A percentile compares a stretch with the other conserved stretches of the same genome.
phyloP scores from a whole-genome alignment of 2,888 invertebrate genomes.

The Amphipoea oculea region DNA sequence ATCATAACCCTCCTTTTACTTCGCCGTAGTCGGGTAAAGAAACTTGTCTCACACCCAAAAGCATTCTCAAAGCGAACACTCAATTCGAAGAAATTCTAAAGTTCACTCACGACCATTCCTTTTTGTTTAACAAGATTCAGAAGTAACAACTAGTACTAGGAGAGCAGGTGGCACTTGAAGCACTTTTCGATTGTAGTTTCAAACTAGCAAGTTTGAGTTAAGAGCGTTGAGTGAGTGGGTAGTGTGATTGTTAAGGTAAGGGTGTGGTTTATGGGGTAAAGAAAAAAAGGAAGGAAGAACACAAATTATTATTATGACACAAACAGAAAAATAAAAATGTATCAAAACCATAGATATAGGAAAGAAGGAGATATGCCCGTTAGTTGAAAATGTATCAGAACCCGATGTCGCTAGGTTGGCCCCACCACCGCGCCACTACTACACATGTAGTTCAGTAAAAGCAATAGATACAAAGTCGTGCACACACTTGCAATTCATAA shows the following conservation, averaged over 20 bases:
- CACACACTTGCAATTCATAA: too few species aligned
- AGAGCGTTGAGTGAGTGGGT: conserved; percentile 16
- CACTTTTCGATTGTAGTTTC: conserved; percentile 51
- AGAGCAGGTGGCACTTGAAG: conserved; percentile 40
- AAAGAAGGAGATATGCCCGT: too few species aligned
- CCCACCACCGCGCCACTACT: too few species aligned
- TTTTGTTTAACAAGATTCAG: conserved; percentile 59
- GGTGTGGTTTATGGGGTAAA: background rate
- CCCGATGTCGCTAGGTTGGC: too few species aligned
- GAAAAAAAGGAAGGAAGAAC: background rate
- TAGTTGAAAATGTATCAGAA: too few species aligned
- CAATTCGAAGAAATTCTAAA: conserved; percentile 39
- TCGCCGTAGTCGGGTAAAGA: too few species aligned
- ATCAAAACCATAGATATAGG: too few species aligned
- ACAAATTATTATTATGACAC: background rate
- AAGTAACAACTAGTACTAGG: conserved; percentile 39
- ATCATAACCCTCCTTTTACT: too few species aligned
- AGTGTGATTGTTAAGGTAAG: background rate
- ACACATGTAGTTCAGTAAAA: too few species aligned
- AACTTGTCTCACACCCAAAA: background rate
- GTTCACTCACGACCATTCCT: conserved; percentile 35
- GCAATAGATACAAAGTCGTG: too few species aligned
- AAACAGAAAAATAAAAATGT: background rate
- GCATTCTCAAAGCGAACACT: background rate
- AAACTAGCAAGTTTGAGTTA: conserved; percentile 37